Evolutionary conservation across 2,888 invertebrate species (phyloP).

Genomic region (Machimus atricapillus): DNA sequence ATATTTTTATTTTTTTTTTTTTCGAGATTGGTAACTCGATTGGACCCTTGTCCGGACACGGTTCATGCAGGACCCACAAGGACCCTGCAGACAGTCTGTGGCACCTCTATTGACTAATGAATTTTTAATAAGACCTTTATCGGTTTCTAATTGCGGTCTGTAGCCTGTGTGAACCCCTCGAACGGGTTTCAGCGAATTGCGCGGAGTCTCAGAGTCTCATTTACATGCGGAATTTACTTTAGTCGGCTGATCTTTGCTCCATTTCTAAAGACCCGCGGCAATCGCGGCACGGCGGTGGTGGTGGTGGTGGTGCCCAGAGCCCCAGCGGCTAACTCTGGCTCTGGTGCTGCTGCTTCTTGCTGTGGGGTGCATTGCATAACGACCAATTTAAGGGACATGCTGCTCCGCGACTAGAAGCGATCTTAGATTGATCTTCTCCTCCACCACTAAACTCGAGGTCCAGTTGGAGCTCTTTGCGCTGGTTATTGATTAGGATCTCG

Average conservation of each 20-base stretch:
- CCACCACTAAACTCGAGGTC: neutral
- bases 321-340: neutral
- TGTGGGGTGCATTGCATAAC: slow-evolving; percentile 12
- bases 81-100: neutral
- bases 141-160: slow-evolving; percentile 36
- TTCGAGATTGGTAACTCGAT: neutral
- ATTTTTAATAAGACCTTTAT: slow-evolving; percentile 42
- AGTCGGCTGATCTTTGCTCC: slow-evolving; percentile 19
- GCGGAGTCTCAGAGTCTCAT: neutral
- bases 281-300: neutral
- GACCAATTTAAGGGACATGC: slow-evolving; percentile 2
- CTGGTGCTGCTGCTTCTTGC: neutral
- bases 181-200: slow-evolving; percentile 2
- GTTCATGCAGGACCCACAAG: neutral
- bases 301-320: neutral
- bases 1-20: neutral
- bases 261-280: neutral
- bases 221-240: slow-evolving; percentile 33
- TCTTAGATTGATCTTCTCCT: slow-evolving; percentile 22
- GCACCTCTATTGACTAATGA: slow-evolving; percentile 38
- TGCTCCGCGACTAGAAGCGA: neutral
- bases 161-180: neutral
- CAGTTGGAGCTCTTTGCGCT: neutral
- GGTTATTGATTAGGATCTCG: slow-evolving; percentile 1
- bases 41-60: neutral